These are phyloP conservation scores for Telenomus remus DNA, from an alignment of 1,140 invertebrate genomes.

Conservation along the genomic window DNA sequence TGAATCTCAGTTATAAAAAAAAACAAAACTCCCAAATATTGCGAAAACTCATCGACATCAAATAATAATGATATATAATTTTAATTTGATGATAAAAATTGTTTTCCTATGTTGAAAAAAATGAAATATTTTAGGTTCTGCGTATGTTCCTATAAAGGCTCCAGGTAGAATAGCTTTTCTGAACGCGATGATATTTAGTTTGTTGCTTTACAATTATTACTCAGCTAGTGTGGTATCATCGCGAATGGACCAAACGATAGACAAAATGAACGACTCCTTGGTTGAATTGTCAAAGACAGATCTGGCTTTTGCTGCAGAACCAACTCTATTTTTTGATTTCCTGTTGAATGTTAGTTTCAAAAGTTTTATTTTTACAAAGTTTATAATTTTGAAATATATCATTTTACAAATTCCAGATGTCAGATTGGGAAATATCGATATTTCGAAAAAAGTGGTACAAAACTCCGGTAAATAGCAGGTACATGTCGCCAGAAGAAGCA, in stretches of 20 bases:
- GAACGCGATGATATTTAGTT: slow-evolving; percentile 61
- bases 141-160: too few species aligned
- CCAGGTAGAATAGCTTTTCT: slow-evolving; percentile 32
- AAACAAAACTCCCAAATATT: too few species aligned
- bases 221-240: slow-evolving; percentile 67
- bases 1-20: too few species aligned
- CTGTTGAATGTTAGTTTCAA: slow-evolving; percentile 64
- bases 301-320: slow-evolving; percentile 63
- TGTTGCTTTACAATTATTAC: slow-evolving; percentile 68
- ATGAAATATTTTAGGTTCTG: too few species aligned
- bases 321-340: slow-evolving; percentile 62
- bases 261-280: slow-evolving; percentile 69
- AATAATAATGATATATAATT: too few species aligned
- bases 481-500: slow-evolving; percentile 21
- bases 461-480: slow-evolving; percentile 39
- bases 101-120: too few species aligned
- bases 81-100: too few species aligned
- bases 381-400: too few species aligned
- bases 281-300: slow-evolving; percentile 60
- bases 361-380: too few species aligned
- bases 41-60: too few species aligned
- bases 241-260: slow-evolving; percentile 63
- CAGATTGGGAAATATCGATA: slow-evolving; percentile 36
- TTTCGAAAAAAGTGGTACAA: slow-evolving; percentile 34
- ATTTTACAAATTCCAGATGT: slow-evolving; percentile 27